Evolutionary conservation across 2,888 invertebrate species (phyloP).

Genomic region (Mythimna vitellina): DNA sequence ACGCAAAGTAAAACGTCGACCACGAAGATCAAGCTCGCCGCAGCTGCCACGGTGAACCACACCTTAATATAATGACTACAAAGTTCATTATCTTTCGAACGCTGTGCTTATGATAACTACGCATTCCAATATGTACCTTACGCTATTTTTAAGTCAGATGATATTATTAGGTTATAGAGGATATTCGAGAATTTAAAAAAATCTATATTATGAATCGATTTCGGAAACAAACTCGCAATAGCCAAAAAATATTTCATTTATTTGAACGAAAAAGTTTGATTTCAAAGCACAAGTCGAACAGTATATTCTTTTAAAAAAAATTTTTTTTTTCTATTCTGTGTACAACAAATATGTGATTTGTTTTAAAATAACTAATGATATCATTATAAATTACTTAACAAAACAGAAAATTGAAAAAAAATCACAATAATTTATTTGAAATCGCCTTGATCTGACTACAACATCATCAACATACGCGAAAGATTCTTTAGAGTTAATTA

Average conservation of each 20-base stretch:
- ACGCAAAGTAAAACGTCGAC: conserved; percentile 71
- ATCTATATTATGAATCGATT: conserved; percentile 2
- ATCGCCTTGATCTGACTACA: background rate
- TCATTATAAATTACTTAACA: background rate
- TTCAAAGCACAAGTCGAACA: background rate
- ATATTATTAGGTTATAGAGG: conserved; percentile 13
- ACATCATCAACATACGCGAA: conserved; percentile 23
- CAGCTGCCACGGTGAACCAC: conserved; percentile 71
- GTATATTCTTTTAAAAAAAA: background rate
- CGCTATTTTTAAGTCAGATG: conserved; percentile 39
- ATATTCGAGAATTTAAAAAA: background rate
- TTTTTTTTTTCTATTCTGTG: background rate
- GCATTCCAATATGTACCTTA: conserved; percentile 52
- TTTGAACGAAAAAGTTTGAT: background rate
- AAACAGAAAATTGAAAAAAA: background rate
- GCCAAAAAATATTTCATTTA: background rate
- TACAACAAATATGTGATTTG: background rate
- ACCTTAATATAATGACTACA: conserved; percentile 11
- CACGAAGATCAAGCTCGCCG: conserved; percentile 70
- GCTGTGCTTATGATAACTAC: conserved; percentile 52
- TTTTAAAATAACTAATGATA: background rate
- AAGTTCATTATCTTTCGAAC: conserved; percentile 55
- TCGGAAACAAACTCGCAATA: conserved; percentile 10
- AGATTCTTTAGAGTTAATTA: conserved; percentile 13
- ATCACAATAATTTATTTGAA: background rate